These are phyloP conservation scores for Lepus europaeus DNA, from an alignment of 2,113 vertebrate species.

Conservation along the genomic window DNA sequence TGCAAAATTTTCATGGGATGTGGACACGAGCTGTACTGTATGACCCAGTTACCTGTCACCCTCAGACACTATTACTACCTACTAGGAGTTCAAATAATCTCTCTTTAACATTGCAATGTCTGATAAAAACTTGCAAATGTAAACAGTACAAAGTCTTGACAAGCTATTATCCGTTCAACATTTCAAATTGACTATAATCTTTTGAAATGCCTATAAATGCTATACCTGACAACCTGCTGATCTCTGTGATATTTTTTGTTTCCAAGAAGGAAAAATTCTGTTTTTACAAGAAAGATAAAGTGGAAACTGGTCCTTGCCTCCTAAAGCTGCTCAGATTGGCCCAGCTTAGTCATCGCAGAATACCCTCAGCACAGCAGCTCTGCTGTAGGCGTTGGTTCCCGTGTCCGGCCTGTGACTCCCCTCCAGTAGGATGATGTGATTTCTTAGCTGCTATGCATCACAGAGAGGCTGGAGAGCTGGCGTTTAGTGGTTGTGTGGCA, in stretches of 20 bases:
- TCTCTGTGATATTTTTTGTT: conserved; percentile 51
- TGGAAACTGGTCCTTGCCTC: background rate
- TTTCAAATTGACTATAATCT: conserved; percentile 46
- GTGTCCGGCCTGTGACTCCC: background rate
- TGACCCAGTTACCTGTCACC: background rate
- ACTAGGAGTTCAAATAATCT: conserved; percentile 25
- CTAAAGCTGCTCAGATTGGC: background rate
- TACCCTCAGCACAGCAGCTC: background rate
- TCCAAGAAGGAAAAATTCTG: conserved; percentile 23
- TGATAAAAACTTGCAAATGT: conserved; percentile 54
- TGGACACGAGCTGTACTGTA: background rate
- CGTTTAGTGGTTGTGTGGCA: background rate
- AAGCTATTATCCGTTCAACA: conserved; percentile 47
- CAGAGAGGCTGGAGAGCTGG: background rate
- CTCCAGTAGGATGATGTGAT: background rate
- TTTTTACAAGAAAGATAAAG: conserved; percentile 7
- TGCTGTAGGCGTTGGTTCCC: background rate
- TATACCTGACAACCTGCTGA: conserved; percentile 33
- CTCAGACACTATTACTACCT: background rate
- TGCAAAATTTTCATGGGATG: background rate
- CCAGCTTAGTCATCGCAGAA: background rate
- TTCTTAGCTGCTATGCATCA: background rate
- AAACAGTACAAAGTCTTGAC: conserved; percentile 30
- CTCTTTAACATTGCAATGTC: conserved; percentile 10
- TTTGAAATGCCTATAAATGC: conserved; percentile 20